phyloP scores from a whole-genome alignment of 2,113 vertebrate species.

The Catharus minimus region DNA sequence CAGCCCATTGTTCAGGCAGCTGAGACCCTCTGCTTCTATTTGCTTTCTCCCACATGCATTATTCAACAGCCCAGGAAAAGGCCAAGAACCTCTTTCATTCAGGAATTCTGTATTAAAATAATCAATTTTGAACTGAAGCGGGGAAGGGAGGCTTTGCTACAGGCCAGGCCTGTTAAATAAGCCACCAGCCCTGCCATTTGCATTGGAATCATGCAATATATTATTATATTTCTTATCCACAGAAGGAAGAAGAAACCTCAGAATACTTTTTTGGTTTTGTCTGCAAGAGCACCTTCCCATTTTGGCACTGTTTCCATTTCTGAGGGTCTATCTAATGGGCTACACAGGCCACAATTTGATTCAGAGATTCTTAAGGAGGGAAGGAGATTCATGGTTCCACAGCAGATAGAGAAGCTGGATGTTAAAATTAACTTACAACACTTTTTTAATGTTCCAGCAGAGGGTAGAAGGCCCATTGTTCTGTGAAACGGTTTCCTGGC shows the following conservation, averaged over 20 bases:
- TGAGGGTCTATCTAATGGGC: not conserved
- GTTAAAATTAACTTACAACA: not conserved
- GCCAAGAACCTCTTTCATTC: slow-evolving; percentile 95
- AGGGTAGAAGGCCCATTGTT: not conserved
- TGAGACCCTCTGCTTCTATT: slow-evolving; percentile 98
- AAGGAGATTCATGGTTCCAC: not conserved
- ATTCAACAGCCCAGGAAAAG: slow-evolving; percentile 99
- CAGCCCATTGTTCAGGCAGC: slow-evolving; percentile 93
- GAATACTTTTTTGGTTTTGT: slow-evolving; percentile 11
- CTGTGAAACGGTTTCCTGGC: not conserved
- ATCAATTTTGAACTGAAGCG: slow-evolving; percentile 93
- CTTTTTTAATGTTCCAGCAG: not conserved
- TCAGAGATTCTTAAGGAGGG: not conserved
- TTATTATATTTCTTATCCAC: slow-evolving; percentile 67
- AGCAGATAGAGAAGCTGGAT: not conserved
- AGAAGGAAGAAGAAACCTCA: slow-evolving; percentile 26
- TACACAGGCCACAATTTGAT: not conserved
- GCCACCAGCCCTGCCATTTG: slow-evolving; percentile 78
- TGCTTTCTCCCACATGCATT: slow-evolving; percentile 99
- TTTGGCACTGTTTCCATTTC: not conserved
- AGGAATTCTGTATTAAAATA: slow-evolving; percentile 99
- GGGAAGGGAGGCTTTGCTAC: slow-evolving; percentile 78
- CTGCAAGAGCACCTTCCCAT: slow-evolving; percentile 1
- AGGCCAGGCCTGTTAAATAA: slow-evolving; percentile 77
- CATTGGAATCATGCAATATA: slow-evolving; percentile 74